Base-by-base conservation (phyloP, 2,113 vertebrate species). In the Arothron firmamentum region DNA sequence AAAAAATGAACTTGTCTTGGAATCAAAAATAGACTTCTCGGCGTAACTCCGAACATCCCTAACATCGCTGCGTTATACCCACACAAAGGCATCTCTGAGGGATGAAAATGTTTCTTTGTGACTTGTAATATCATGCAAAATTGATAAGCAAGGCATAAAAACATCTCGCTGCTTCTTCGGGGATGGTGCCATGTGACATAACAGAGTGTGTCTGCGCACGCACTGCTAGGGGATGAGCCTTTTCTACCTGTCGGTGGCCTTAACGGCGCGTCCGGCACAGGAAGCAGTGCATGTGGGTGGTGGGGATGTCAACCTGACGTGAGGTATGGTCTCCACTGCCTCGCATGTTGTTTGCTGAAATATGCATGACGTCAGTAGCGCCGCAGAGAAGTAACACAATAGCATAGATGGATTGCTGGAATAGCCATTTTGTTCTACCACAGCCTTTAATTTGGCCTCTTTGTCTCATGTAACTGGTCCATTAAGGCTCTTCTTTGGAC, bases 341-440 rank as follows among this genome's bases (percentile, higher is more conserved):
- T 67, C 66, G 57, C 46, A 53, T 77, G 74, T 65, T 78, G 65
- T 84, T 78, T 79, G 70, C 77, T 90, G 69, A 85, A 87, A 88
- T 85, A 84, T 84, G 74, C 52, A 85, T 82, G 73, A 75, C 65
- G 52, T 23, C 62, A 64, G 70, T 46, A 55, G 65, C 69, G 66
- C 67, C 59, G 73, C 65, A 52, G 51, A 62, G 34, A 38, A 38
- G 11, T 2, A 38, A 38, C 34, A 9, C 34, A 38, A 38, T 38
- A 11, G 11, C 34, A 38, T 11, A 9, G 34, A 38, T 11, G 8
- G 34, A 38, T 38, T 1, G 1, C 34, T 12, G 3, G 34, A 38
- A 11, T 38, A 38, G 34, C 34, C 10, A 7, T 38, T 38, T 38
- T 38, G 34, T 38, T 38, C 28, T 31, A 31, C 28, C 28, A 31